Base-by-base conservation (phyloP, 2,888 invertebrate species). In the Drosophila cognata region DNA sequence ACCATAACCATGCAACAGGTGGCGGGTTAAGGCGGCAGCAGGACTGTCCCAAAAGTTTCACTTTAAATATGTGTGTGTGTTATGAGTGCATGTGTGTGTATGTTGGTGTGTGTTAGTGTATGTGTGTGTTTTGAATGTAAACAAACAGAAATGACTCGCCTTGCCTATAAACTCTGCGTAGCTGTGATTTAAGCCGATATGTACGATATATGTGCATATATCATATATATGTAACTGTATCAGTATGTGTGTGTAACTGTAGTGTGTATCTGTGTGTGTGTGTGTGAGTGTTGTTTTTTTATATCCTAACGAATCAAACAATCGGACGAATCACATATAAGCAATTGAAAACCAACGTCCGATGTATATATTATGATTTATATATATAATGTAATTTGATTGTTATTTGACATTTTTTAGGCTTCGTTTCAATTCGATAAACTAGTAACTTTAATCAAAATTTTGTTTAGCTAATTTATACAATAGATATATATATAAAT, bases 1-100 rank as follows among this genome's bases (percentile, higher is more conserved):
- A 97, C 97, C 91, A 95, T 98, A 94, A 96, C 96, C 68, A 96
- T 96, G 91, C 97, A 93, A 67, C 91, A 91, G 82, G 90, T 92
- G 64, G 89, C 88, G 16, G 92, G 91, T 52, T 91, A 82, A 72
- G 41, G 51, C 64, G 48, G 41, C 71, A 77, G 77, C 77, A 1
- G 77, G 76, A 55, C 71, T 75, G 46, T 60, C 60, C 25, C 35
- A 16, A 31, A 36, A 28, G 33, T 3, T 10, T 5, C 36, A 41
- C 33, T 18, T 33, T 41, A 13, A 33, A 4, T 52, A 33, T 33
- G 18, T 61, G 46, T 64, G 35, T 58, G 46, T 70, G 11, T 55
- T 55, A 5, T 60, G n/a, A 5, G 1, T 52, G 2, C 41, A 18
- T 36, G 33, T 48, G 2, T n/a, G 2, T n/a, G 11, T 11, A 21